Evolutionary conservation across 1,140 invertebrate genomes (phyloP).

Genomic region (Drosophila albomicans): DNA sequence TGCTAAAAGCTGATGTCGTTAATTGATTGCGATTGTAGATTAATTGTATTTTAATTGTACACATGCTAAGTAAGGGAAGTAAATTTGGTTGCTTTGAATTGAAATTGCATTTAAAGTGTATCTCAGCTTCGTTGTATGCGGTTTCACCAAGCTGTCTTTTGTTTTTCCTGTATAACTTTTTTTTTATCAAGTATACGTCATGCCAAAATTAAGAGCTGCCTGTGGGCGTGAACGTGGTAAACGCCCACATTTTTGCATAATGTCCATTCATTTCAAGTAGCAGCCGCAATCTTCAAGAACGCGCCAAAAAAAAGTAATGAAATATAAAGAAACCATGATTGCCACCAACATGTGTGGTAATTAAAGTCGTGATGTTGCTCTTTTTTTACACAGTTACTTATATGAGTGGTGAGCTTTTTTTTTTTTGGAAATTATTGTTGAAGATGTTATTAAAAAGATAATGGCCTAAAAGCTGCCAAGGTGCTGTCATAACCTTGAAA

Average conservation of each 20-base stretch:
- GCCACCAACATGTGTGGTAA: slow-evolving; percentile 56
- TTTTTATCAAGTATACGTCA: slow-evolving; percentile 44
- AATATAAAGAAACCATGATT: slow-evolving; percentile 36
- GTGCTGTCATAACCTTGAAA: slow-evolving; percentile 66
- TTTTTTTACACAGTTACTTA: slow-evolving; percentile 38
- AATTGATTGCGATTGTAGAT: not conserved
- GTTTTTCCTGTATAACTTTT: not conserved
- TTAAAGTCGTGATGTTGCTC: slow-evolving; percentile 68
- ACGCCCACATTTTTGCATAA: slow-evolving; percentile 63
- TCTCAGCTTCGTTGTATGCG: not conserved
- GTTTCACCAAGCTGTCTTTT: not conserved
- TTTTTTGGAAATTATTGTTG: slow-evolving; percentile 40
- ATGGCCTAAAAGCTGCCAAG: slow-evolving; percentile 47
- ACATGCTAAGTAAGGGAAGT: not conserved
- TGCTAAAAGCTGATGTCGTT: not conserved
- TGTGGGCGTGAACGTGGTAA: slow-evolving; percentile 28
- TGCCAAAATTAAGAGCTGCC: slow-evolving; percentile 24
- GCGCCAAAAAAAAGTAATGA: slow-evolving; percentile 19
- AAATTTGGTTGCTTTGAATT: not conserved
- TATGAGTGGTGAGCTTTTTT: slow-evolving; percentile 15
- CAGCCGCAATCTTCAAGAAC: slow-evolving; percentile 31
- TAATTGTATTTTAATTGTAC: not conserved
- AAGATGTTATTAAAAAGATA: slow-evolving; percentile 74
- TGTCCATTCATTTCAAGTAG: slow-evolving; percentile 46
- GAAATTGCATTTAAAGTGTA: slow-evolving; percentile 5